Base-by-base conservation (phyloP, 2,888 invertebrate genomes). In the Diploptera punctata region DNA sequence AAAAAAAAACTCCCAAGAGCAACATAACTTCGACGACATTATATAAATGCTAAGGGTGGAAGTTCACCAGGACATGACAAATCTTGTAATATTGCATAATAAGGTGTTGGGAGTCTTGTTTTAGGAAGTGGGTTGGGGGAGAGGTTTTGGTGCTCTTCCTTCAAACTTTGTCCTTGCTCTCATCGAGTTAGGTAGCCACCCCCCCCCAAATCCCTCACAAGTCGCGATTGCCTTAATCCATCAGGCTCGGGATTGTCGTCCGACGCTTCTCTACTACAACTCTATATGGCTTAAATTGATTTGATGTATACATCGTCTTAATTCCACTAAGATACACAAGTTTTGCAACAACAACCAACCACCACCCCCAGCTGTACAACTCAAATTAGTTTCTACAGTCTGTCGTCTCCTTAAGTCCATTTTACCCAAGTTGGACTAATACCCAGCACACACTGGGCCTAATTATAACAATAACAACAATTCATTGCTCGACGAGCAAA, bases 311-410 rank as follows among this genome's bases (percentile, higher is more conserved):
- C 65, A 65, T 47, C 65, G 65, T 47, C 72, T 72, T 72, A 72
- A 71, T 68, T 74, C 74, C 68, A 38, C 71, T 67, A 73, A 73
- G 70, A 73, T 73, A 70, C 69, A 73, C 73, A 73, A 71, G 70
- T 71, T 71, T 67, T 67, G 65, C 65, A 65, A 18, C 65, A 57
- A 57, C 57, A 13, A 57, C 57, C 57, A 31, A 29, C 57, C 57
- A 31, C 7, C 31, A 21, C 10, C n/a, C 24, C 57, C 13, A 4
- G 21, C 65, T 24, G 65, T 47, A 65, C 62, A 71, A 71, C 65
- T 71, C 60, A 71, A 71, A 71, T 71, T 71, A 71, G 70, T 71
- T 71, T 71, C 47, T 65, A 61, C 65, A 47, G 18, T 65, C 65
- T 29, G 65, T 54, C 26, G 65, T 47, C 44, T 47, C 47, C 65